Evolutionary conservation across 2,888 invertebrate genomes (phyloP), one percentile per base, ranked within the genome.

Genomic region (Nemoura dubitans): DNA sequence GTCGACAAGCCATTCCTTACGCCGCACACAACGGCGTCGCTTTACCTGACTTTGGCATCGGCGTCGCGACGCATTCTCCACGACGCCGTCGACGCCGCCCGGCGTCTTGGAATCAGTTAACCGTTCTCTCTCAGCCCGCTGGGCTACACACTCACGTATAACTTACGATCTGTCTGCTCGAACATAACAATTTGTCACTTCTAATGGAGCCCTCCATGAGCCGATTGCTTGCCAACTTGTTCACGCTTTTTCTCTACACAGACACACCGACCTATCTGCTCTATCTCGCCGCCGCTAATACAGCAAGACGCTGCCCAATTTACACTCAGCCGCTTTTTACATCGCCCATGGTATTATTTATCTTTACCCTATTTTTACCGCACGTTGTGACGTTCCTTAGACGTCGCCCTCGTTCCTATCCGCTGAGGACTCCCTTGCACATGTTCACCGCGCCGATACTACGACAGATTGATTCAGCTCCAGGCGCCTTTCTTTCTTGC

Each of bases 181-280:
- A 84, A 59, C 59, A 27, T 28, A 76, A 84, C 84, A 84, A 84
- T 84, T 84, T 59, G 84, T 84, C 84, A 84, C 84, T 84, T 84
- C 27, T 84, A 84, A 84, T 84, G 84, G 84, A 84, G 84, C 84
- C 59, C 59, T 59, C 27, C 84, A 21, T 26, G 83, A 2, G 3
- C 28, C 27, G 76, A 84, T 5, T 10, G 28, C 84, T 43, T 84
- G 84, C 84, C 84, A 84, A 84, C 7, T 16, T 76, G 84, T 43
- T 28, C 84, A 76, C 59, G 26, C 16, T 36, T 83, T 26, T 36
- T 83, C 42, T 6, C 30, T 36, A 83, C 83, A 83, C 25, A 26
- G 1, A 21, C 10, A 3, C 36, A 3, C 36, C 10, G 36, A 10
- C 21, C 59, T 59, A 10, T 59, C 21, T 21, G 59, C 59, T 10